phyloP scores from a whole-genome alignment of 2,888 invertebrate species.

The Leptura quadrifasciata region DNA sequence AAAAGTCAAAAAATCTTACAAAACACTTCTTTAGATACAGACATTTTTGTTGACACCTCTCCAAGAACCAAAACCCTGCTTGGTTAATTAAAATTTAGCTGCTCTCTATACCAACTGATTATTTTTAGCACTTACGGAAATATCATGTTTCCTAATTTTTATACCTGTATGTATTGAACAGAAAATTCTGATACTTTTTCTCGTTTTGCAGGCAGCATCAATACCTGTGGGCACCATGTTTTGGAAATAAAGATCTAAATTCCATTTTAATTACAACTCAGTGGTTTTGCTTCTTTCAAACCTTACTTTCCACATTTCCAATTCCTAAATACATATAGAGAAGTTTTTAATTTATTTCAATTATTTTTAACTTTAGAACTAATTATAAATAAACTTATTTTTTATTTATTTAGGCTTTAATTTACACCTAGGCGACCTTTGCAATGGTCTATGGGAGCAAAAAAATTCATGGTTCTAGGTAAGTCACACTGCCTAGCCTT shows the following conservation, averaged over 20 bases:
- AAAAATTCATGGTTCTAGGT: background rate
- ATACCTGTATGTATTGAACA: slow-evolving; percentile 30
- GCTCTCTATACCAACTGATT: background rate
- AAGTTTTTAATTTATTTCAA: slow-evolving; percentile 54
- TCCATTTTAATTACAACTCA: slow-evolving; percentile 68
- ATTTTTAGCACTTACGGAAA: slow-evolving; percentile 4
- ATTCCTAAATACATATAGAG: slow-evolving; percentile 44
- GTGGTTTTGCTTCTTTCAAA: slow-evolving; percentile 65
- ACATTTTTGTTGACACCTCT: slow-evolving; percentile 61
- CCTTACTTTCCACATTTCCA: slow-evolving; percentile 54
- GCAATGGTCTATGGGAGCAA: background rate
- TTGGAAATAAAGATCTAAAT: slow-evolving; percentile 72
- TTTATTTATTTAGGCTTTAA: slow-evolving; percentile 53
- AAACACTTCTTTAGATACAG: slow-evolving; percentile 53
- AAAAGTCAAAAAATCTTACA: background rate
- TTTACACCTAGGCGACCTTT: slow-evolving; percentile 21
- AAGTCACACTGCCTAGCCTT: background rate
- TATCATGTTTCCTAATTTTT: slow-evolving; percentile 26
- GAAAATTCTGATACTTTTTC: slow-evolving; percentile 59
- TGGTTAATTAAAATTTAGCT: slow-evolving; percentile 37
- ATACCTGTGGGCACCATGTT: slow-evolving; percentile 61
- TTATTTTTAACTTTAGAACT: slow-evolving; percentile 45
- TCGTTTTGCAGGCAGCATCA: slow-evolving; percentile 69
- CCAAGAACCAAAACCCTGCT: slow-evolving; percentile 70
- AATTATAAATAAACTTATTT: slow-evolving; percentile 56